A percentile compares a stretch with the other conserved stretches of the same genome.
Evolutionary conservation across 1,140 invertebrate genomes (phyloP).

Genomic region (Drosophila santomea): DNA sequence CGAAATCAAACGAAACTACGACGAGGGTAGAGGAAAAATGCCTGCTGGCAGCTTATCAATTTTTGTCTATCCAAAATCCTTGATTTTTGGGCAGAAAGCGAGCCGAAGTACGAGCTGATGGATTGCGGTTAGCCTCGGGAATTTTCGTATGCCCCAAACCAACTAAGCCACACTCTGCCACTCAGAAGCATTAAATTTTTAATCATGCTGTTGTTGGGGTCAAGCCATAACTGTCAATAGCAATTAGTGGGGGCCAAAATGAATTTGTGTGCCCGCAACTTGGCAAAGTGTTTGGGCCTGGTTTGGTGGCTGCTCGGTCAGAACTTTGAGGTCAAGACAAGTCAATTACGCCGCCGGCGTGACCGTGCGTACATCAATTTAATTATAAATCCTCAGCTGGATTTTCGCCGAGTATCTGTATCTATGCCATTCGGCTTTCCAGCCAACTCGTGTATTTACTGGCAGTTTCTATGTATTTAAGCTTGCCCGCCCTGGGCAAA

Average conservation of each 20-base stretch:
- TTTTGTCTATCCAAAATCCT: constrained; percentile 24
- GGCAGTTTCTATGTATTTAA: background rate
- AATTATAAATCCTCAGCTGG: constrained; percentile 56
- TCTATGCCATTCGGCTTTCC: background rate
- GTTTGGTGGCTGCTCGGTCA: constrained; percentile 14
- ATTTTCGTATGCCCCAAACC: background rate
- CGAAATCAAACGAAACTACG: constrained; percentile 9
- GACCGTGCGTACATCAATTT: constrained; percentile 52
- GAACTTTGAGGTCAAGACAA: constrained; percentile 46
- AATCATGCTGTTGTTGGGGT: constrained; percentile 47
- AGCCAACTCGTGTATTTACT: background rate
- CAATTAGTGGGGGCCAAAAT: constrained; percentile 60
- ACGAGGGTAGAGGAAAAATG: constrained; percentile 23
- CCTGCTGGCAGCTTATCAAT: constrained; percentile 11
- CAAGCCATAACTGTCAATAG: constrained; percentile 65
- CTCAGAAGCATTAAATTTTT: constrained; percentile 63
- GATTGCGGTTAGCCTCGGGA: constrained; percentile 32
- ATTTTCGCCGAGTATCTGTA: constrained; percentile 16
- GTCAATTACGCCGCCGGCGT: constrained; percentile 50
- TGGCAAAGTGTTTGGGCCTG: constrained; percentile 4
- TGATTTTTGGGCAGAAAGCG: constrained; percentile 36
- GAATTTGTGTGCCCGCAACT: constrained; percentile 15
- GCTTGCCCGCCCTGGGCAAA: background rate
- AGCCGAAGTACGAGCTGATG: constrained; percentile 20
- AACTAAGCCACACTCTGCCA: constrained; percentile 3